Percentiles rank a stretch among this genome's conserved stretches.
phyloP scores from a whole-genome alignment of 2,797 vertebrate genomes.

The Australoheros facetus region DNA sequence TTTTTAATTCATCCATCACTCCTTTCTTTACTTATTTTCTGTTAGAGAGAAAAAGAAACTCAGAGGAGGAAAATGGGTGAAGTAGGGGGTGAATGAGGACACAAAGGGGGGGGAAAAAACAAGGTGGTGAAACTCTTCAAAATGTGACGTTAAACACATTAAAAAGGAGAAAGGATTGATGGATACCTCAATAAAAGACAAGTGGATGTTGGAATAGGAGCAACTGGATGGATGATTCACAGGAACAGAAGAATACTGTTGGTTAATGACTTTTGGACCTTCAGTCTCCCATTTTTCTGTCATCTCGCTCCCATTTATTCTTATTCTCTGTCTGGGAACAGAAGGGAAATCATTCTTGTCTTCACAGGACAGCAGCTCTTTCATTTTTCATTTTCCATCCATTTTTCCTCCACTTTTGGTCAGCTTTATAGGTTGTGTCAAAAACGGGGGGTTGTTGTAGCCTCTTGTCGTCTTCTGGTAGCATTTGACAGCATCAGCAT shows the following conservation, averaged over 20 bases:
- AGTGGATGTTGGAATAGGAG: conserved; percentile 20
- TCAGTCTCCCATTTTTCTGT: conserved; percentile 29
- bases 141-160: not conserved
- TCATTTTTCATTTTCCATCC: conserved; percentile 42
- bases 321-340: conserved; percentile 38
- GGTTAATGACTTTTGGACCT: conserved; percentile 46
- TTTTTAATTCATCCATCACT: conserved; percentile 29
- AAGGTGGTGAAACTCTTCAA: not conserved
- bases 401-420: not conserved
- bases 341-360: conserved; percentile 50
- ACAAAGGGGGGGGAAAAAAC: not conserved
- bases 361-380: conserved; percentile 20
- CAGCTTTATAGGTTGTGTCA: not conserved
- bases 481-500: not conserved
- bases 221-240: conserved; percentile 43
- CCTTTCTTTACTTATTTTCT: not conserved
- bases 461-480: not conserved
- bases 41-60: not conserved
- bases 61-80: not conserved
- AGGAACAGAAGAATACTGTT: conserved; percentile 21
- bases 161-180: conserved; percentile 21
- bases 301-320: conserved; percentile 28
- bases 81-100: not conserved
- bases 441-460: not conserved
- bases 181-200: conserved; percentile 19